Percentiles rank a stretch among this genome's conserved stretches.
These are phyloP conservation scores for Pristionchus maxplancki DNA, from an alignment of 2,888 invertebrate genomes.

Conservation along the genomic window DNA sequence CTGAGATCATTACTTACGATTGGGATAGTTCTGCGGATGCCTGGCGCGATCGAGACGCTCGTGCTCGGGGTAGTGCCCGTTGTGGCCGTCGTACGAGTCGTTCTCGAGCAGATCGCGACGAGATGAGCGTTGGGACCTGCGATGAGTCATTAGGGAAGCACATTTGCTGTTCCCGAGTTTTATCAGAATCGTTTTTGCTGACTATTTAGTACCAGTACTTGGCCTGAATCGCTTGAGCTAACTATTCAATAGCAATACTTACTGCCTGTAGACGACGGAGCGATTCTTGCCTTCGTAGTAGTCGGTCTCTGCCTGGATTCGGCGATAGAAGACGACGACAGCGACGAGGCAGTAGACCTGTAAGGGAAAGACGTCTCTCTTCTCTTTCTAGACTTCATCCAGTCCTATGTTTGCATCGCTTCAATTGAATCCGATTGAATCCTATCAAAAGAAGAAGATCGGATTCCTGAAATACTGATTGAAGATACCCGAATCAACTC, in stretches of 20 bases:
- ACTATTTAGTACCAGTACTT: no score
- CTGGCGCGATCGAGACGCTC: constrained; percentile 46
- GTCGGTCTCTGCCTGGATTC: constrained; percentile 68
- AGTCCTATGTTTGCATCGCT: no score
- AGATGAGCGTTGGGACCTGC: constrained; percentile 1
- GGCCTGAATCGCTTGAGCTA: no score
- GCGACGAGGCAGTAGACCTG: constrained; percentile 74
- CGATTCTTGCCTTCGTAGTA: constrained; percentile 71
- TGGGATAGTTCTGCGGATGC: constrained; percentile 21
- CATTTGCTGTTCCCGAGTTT: no score
- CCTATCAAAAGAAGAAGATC: no score
- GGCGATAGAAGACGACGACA: constrained; percentile 72
- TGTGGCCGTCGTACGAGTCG: constrained; percentile 44
- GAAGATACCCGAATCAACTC: no score
- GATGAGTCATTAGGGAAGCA: not conserved
- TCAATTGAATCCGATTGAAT: no score
- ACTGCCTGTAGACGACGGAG: constrained; percentile 47
- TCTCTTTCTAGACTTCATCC: no score
- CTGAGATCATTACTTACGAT: not conserved
- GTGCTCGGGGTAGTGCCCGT: constrained; percentile 48
- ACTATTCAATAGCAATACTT: not conserved
- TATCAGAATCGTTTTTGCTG: no score
- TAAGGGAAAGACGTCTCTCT: not conserved
- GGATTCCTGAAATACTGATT: no score
- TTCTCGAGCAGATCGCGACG: constrained; percentile 48